Conservation (phyloP, 2,888 invertebrate genomes). For the Xanthorhoe designata region DNA sequence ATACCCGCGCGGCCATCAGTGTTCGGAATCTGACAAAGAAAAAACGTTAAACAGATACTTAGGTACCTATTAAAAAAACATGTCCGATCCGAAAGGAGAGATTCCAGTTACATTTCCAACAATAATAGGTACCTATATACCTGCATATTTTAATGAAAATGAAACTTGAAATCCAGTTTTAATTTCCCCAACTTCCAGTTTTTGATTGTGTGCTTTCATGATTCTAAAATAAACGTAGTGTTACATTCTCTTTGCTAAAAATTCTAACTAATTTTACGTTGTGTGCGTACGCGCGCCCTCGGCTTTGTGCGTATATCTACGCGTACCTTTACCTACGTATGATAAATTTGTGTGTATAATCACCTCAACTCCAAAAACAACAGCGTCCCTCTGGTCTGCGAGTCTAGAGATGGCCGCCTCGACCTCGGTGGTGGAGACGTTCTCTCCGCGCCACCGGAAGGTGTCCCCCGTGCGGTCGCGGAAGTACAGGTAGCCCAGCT, state of each 20-base stretch:
- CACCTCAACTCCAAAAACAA: slow-evolving; percentile 97
- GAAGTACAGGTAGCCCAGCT: slow-evolving; percentile 97
- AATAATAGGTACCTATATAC: too few relatives aligned
- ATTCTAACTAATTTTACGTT: background rate
- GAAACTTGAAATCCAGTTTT: too few relatives aligned
- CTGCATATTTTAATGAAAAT: background rate
- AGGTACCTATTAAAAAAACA: too few relatives aligned
- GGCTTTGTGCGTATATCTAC: background rate
- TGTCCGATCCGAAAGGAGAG: too few relatives aligned
- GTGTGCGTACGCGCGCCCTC: too few relatives aligned
- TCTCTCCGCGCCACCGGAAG: slow-evolving; percentile 99
- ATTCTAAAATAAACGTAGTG: too few relatives aligned
- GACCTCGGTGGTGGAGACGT: slow-evolving; percentile 98
- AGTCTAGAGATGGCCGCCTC: slow-evolving; percentile 96
- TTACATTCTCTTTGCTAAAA: too few relatives aligned
- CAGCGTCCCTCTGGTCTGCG: slow-evolving; percentile 94
- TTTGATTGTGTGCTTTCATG: too few relatives aligned
- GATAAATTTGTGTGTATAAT: slow-evolving; percentile 24
- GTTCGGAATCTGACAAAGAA: slow-evolving; percentile 72
- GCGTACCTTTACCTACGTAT: background rate
- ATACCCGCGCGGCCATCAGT: slow-evolving; percentile 97
- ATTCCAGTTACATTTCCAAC: too few relatives aligned
- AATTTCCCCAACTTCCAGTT: too few relatives aligned
- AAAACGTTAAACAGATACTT: background rate
- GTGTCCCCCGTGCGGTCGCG: slow-evolving; percentile 99